These are phyloP conservation scores for Drosophila maculinotata DNA, from an alignment of 2,888 invertebrate species.

Conservation along the genomic window DNA sequence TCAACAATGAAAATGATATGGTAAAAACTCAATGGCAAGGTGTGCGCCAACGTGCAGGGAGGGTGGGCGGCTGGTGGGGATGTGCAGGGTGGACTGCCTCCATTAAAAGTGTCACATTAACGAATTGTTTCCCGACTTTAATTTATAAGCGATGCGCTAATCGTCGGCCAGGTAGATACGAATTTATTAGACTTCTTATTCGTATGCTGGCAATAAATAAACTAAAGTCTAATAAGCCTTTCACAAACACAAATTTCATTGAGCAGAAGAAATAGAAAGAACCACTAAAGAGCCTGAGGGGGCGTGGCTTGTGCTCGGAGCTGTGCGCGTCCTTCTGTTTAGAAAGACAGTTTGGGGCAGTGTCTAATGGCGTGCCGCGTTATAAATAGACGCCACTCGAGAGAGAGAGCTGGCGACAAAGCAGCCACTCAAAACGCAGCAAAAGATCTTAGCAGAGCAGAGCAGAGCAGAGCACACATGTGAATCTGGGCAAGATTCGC, in stretches of 20 bases:
- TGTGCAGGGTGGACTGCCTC: constrained; percentile 33
- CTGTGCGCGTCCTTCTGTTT: constrained; percentile 66
- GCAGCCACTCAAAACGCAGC: constrained; percentile 77
- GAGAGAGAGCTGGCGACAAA: constrained; percentile 55
- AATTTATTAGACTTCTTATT: constrained; percentile 64
- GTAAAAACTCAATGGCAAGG: constrained; percentile 14
- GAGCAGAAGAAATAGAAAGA: too few relatives aligned
- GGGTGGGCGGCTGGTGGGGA: constrained; percentile 2
- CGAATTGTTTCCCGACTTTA: constrained; percentile 71
- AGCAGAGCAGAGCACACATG: constrained; percentile 38
- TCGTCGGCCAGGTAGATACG: constrained; percentile 62
- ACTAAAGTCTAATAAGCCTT: constrained; percentile 58
- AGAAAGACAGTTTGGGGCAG: constrained; percentile 45
- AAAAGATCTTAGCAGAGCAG: constrained; percentile 31
- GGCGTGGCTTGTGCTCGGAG: constrained; percentile 65
- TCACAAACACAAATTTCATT: constrained; percentile 59
- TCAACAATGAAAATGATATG: constrained; percentile 41
- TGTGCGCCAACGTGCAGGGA: background rate
- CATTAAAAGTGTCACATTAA: constrained; percentile 82
- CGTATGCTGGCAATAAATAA: constrained; percentile 61
- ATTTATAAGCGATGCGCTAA: constrained; percentile 69
- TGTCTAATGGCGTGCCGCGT: constrained; percentile 73
- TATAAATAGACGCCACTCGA: constrained; percentile 82
- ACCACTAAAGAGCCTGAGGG: constrained; percentile 21
- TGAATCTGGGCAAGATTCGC: constrained; percentile 41